Evolutionary conservation across 2,113 vertebrate species (phyloP).

Genomic region (Miniopterus natalensis): DNA sequence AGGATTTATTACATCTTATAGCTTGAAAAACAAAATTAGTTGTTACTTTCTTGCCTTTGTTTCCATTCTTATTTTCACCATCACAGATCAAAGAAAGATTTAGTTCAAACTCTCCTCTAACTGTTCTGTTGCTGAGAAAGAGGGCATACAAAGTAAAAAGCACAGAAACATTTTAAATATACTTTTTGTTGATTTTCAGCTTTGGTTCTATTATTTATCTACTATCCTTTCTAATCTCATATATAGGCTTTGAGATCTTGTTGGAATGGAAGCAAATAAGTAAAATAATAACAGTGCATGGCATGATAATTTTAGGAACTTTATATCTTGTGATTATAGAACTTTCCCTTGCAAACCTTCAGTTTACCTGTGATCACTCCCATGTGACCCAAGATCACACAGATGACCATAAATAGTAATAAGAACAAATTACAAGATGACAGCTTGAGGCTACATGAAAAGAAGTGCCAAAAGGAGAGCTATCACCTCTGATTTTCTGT

Average conservation of each 20-base stretch:
- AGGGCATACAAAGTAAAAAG: neutral
- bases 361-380: slow-evolving; percentile 40
- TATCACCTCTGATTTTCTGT: slow-evolving; percentile 58
- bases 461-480: slow-evolving; percentile 67
- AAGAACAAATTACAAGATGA: slow-evolving; percentile 37
- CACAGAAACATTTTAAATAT: neutral
- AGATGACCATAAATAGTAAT: slow-evolving; percentile 62
- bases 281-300: neutral
- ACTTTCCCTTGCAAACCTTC: slow-evolving; percentile 27
- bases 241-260: neutral
- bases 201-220: neutral
- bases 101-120: slow-evolving; percentile 44
- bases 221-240: neutral
- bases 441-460: slow-evolving; percentile 68
- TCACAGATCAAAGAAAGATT: slow-evolving; percentile 49
- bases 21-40: slow-evolving; percentile 35
- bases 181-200: slow-evolving; percentile 29
- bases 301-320: neutral
- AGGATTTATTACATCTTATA: neutral
- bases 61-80: slow-evolving; percentile 53
- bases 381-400: slow-evolving; percentile 50
- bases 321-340: neutral
- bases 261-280: slow-evolving; percentile 31
- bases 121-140: slow-evolving; percentile 18
- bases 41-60: neutral